These are phyloP conservation scores for Ahaetulla prasina DNA, from an alignment of 2,113 vertebrate genomes.

Conservation along the genomic window DNA sequence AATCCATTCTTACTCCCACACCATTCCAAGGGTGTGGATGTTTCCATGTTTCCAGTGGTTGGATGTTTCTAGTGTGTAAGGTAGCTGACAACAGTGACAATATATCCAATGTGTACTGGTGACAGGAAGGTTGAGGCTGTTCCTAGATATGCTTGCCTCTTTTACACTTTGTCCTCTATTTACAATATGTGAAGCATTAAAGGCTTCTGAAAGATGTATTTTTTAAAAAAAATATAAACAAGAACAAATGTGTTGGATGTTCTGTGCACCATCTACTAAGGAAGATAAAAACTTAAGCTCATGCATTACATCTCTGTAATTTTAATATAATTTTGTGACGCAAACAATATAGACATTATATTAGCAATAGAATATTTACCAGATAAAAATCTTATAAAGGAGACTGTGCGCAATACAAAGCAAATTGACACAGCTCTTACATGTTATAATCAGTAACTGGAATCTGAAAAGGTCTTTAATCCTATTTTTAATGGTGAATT, in stretches of 20 bases:
- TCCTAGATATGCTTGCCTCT: too few relatives aligned
- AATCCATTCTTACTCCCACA: too few relatives aligned
- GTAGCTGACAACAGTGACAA: too few relatives aligned
- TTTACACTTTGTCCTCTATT: too few relatives aligned
- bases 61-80: too few relatives aligned
- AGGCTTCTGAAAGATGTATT: not conserved
- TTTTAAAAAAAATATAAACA: too few relatives aligned
- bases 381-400: not conserved
- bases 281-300: not conserved
- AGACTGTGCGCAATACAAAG: not conserved
- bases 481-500: not conserved
- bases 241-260: not conserved
- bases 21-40: too few relatives aligned
- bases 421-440: not conserved
- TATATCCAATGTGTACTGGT: too few relatives aligned
- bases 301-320: not conserved
- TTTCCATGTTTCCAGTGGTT: too few relatives aligned
- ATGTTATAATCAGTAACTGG: not conserved
- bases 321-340: not conserved
- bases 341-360: not conserved
- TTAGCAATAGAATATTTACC: not conserved
- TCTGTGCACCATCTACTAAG: not conserved
- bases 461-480: not conserved
- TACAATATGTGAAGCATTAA: not conserved
- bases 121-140: too few relatives aligned